These are phyloP conservation scores for Bombus consobrinus DNA, from an alignment of 1,140 invertebrate species.

Conservation along the genomic window DNA sequence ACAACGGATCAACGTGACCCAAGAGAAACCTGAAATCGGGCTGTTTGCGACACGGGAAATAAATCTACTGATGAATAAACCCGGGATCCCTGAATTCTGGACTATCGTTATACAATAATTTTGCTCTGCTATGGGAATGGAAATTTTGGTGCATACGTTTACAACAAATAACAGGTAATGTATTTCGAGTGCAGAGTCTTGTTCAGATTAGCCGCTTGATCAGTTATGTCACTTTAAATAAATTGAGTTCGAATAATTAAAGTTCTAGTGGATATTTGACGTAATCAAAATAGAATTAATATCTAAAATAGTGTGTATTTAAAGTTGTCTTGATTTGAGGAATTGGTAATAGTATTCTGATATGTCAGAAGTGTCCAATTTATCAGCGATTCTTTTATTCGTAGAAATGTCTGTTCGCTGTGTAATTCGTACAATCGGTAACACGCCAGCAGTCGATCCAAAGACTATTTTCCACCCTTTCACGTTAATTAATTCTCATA, in stretches of 20 bases:
- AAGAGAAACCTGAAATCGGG: neutral
- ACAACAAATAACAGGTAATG: neutral
- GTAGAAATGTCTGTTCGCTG: neutral
- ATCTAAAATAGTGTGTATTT: neutral
- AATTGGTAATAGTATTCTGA: too few species aligned
- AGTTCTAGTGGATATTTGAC: neutral
- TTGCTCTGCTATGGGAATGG: neutral
- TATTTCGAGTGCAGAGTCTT: neutral
- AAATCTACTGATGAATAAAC: neutral
- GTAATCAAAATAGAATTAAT: neutral
- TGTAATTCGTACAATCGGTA: neutral
- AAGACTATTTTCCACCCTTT: neutral
- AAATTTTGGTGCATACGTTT: neutral
- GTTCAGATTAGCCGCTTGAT: neutral
- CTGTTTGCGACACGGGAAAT: conserved; percentile 28
- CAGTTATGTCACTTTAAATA: neutral
- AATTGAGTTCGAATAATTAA: neutral
- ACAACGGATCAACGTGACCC: conserved; percentile 19
- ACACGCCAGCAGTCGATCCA: neutral
- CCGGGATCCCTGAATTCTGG: neutral
- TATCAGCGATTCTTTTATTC: neutral
- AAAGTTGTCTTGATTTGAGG: neutral
- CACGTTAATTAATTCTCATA: conserved; percentile 8
- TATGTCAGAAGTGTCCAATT: neutral
- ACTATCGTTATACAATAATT: neutral